Evolutionary conservation across 2,797 vertebrate genomes (phyloP).

Genomic region (Cheirogaleus major): DNA sequence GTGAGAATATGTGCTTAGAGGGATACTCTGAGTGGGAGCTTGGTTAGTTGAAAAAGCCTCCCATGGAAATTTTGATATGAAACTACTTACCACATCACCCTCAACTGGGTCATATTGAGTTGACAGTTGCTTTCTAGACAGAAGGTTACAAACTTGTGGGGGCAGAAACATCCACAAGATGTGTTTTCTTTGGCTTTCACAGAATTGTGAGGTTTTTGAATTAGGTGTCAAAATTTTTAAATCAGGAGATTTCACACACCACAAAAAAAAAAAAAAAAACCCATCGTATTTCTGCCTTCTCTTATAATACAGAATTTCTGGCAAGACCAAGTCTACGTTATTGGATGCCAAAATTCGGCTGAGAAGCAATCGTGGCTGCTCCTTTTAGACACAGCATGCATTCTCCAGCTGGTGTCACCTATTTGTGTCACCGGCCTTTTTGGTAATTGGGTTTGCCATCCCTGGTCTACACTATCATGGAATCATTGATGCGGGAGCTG

Average conservation of each 20-base stretch:
- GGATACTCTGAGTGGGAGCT: not conserved
- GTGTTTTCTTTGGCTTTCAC: constrained; percentile 19
- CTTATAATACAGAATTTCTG: constrained; percentile 20
- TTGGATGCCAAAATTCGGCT: not conserved
- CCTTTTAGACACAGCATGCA: not conserved
- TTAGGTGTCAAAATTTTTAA: constrained; percentile 18
- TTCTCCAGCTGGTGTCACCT: not conserved
- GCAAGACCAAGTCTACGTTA: not conserved
- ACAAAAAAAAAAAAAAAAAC: too few relatives aligned
- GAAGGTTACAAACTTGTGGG: not conserved
- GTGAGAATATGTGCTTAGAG: not conserved
- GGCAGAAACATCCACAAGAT: not conserved
- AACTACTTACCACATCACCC: not conserved
- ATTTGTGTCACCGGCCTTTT: not conserved
- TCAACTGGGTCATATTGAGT: not conserved
- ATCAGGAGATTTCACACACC: not conserved
- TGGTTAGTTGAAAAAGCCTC: not conserved
- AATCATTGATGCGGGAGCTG: not conserved
- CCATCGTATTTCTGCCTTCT: not conserved
- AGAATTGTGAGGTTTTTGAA: constrained; percentile 29
- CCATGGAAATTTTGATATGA: not conserved
- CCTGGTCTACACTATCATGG: not conserved
- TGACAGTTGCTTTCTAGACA: not conserved
- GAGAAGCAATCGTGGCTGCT: not conserved
- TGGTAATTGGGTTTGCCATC: not conserved